Base-by-base conservation (phyloP, 64 coral and sea anemone genomes). In the Stylophora pistillata region DNA sequence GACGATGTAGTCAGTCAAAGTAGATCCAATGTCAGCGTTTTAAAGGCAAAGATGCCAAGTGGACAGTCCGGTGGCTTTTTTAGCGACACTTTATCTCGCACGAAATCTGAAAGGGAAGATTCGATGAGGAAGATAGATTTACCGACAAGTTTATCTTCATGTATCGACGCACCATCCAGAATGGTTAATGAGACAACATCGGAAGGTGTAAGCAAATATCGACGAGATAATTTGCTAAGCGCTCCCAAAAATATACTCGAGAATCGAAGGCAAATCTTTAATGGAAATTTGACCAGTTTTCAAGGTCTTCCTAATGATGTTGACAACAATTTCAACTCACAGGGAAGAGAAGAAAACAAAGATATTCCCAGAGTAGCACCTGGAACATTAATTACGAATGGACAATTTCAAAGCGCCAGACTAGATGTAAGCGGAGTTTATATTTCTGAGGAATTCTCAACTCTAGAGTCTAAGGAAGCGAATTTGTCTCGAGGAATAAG, bases 171-270 rank as follows among this genome's bases (percentile, higher is more conserved):
- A 9, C 26, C 56, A 15, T 60, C 53, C 21, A 78, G 10, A 14
- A 78, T 56, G 75, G 10, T 79, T 31, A 79, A 79, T 79, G 53
- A 79, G 77, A 79, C 77, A 79, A 32, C n/a, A 14, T 55, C 56
- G 28, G n/a, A 79, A 79, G 55, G 14, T 7, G 26, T 59, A 56
- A 57, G 53, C 20, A 79, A 79, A 60, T 26, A 79, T 79, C 5
- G 58, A 56, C 58, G 33, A 30, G 77, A 79, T 27, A 56, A 27
- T 79, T 58, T 79, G 55, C 15, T 18, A 30, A 60, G 30, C 77
- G 29, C 14, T 32, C 15, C 27, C 13, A 60, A 79, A n/a, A 79
- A 59, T 53, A 3, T 76, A 16, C 55, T 79, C 18, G 18, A 79
- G 11, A 56, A 59, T 31, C 26, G 28, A 27, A n/a, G n/a, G 59